These are phyloP conservation scores for Hydroisotoma schaefferi DNA, from an alignment of 2,888 invertebrate genomes.

Conservation along the genomic window DNA sequence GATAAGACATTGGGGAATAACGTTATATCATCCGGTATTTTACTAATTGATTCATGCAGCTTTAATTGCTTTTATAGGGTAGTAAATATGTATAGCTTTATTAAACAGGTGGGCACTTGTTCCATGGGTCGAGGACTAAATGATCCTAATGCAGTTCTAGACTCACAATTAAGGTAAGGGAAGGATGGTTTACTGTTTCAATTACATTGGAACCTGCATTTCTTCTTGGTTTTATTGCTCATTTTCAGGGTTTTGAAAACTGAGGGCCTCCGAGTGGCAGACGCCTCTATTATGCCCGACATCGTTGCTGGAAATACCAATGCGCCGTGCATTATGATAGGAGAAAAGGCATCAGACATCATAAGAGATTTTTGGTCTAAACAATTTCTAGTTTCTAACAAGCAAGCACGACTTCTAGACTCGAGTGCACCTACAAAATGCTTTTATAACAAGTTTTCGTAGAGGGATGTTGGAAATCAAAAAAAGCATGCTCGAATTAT, in stretches of 20 bases:
- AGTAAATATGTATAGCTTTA: too few relatives aligned
- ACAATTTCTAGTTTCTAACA: conserved; percentile 27
- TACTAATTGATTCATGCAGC: background rate
- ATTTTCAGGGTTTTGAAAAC: conserved; percentile 17
- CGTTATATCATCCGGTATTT: conserved; percentile 57
- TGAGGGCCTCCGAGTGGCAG: conserved; percentile 12
- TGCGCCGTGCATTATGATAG: conserved; percentile 17
- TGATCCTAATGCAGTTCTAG: conserved; percentile 44
- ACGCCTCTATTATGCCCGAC: conserved; percentile 22
- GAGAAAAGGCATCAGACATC: conserved; percentile 37
- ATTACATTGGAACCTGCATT: background rate
- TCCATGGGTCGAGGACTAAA: conserved; percentile 58
- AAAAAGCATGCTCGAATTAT: too few relatives aligned
- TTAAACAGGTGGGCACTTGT: conserved; percentile 61
- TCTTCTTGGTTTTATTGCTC: background rate
- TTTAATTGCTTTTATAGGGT: background rate
- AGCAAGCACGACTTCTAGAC: conserved; percentile 7
- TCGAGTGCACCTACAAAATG: conserved; percentile 12
- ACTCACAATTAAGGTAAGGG: conserved; percentile 43
- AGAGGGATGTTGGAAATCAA: too few relatives aligned
- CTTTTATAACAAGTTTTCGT: conserved; percentile 18
- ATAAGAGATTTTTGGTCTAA: conserved; percentile 39
- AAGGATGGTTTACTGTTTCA: background rate
- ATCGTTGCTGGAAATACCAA: conserved; percentile 24
- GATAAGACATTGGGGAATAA: conserved; percentile 61